Evolutionary conservation across 1,140 invertebrate genomes (phyloP).

Genomic region (Chironomus tepperi): DNA sequence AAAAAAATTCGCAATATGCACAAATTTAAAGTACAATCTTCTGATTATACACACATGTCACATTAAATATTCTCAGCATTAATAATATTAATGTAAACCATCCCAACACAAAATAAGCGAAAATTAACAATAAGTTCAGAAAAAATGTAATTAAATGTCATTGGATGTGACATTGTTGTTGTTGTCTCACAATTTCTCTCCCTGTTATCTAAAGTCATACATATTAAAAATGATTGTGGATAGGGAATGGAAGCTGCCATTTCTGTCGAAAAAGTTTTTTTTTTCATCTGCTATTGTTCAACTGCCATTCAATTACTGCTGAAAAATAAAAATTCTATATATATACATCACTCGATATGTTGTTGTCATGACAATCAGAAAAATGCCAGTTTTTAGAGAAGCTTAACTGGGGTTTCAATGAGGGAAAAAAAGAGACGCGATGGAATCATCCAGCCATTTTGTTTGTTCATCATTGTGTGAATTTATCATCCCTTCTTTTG

Average conservation of each 20-base stretch:
- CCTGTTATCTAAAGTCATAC: neutral
- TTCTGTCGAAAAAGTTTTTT: neutral
- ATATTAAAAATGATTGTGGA: neutral
- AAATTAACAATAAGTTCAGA: neutral
- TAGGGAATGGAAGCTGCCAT: neutral
- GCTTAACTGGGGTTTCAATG: neutral
- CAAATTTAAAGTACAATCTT: neutral
- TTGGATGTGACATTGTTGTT: neutral
- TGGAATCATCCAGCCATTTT: neutral
- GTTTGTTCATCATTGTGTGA: neutral
- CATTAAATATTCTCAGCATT: neutral
- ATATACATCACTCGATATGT: neutral
- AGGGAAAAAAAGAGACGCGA: neutral
- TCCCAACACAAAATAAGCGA: neutral
- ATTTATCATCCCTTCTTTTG: neutral
- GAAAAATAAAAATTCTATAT: neutral
- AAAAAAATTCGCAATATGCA: conserved; percentile 13
- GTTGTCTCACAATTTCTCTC: too few species aligned
- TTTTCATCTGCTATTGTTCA: neutral
- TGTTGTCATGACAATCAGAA: neutral
- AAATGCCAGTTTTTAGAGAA: neutral
- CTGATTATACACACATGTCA: conserved; percentile 1
- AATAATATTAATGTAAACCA: neutral
- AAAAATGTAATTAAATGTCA: conserved; percentile 14
- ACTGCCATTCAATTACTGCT: neutral